Evolutionary conservation across 23 tunicate species (phyloP).

Genomic region (Trididemnum clinides): DNA sequence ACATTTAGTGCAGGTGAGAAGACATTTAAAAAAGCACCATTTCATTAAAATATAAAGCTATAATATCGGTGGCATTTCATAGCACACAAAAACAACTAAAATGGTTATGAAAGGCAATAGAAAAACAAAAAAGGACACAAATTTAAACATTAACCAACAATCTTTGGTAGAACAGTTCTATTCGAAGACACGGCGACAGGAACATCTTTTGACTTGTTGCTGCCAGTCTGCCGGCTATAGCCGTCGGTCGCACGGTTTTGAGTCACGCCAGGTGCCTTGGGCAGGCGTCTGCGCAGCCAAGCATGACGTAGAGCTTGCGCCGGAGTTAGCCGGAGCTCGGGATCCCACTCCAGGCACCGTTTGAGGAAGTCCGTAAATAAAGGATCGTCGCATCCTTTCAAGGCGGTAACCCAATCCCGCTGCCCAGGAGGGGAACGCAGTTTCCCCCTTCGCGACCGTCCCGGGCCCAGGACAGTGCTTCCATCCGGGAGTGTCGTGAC

Average conservation of each 20-base stretch:
- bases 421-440: conserved; percentile 96
- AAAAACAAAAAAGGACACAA: no score
- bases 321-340: conserved; percentile 84
- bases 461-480: conserved; percentile 85
- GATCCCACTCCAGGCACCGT: conserved; percentile 98
- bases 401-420: conserved; percentile 88
- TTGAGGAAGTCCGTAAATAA: conserved; percentile 86
- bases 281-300: conserved; percentile 93
- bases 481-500: conserved; percentile 93
- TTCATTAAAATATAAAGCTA: no score
- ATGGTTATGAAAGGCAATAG: no score
- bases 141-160: conserved; percentile 75
- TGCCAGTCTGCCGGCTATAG: conserved; percentile 53
- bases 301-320: conserved; percentile 95
- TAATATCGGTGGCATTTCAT: no score
- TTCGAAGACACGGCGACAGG: conserved; percentile 67
- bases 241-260: background rate
- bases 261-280: conserved; percentile 65
- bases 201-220: conserved; percentile 65
- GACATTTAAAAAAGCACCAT: no score
- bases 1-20: no score
- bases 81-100: no score
- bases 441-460: conserved; percentile 91
- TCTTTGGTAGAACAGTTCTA: conserved; percentile 86
- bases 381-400: conserved; percentile 94